phyloP scores from a whole-genome alignment of 2,888 invertebrate genomes.

The Xestia sexstrigata region DNA sequence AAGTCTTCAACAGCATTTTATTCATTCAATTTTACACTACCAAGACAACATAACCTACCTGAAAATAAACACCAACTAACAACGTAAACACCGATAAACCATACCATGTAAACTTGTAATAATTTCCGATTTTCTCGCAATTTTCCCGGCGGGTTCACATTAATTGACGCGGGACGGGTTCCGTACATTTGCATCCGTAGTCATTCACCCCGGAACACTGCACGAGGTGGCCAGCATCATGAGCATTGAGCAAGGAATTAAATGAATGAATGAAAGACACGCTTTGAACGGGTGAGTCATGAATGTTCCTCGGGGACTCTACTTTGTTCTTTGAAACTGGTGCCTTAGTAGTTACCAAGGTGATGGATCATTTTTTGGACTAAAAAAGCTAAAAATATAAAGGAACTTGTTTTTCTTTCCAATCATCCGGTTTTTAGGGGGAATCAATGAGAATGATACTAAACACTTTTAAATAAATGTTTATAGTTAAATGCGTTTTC shows the following conservation, averaged over 20 bases:
- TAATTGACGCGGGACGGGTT: conserved; percentile 77
- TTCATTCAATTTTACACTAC: neutral
- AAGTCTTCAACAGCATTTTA: neutral
- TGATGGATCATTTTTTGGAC: conserved; percentile 3
- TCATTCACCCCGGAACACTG: conserved; percentile 77
- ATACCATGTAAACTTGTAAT: conserved; percentile 40
- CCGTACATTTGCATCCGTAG: conserved; percentile 81
- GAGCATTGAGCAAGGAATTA: conserved; percentile 46
- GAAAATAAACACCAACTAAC: conserved; percentile 31
- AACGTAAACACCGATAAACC: conserved; percentile 32
- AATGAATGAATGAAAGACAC: conserved; percentile 52
- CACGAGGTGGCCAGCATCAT: conserved; percentile 56
- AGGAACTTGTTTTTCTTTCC: neutral
- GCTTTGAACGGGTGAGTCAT: conserved; percentile 46
- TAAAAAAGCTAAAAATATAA: neutral
- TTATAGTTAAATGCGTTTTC: neutral
- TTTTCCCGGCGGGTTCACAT: conserved; percentile 69
- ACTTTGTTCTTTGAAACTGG: conserved; percentile 38
- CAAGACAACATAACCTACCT: neutral
- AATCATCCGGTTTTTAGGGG: neutral
- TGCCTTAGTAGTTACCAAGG: conserved; percentile 21
- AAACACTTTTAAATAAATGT: neutral
- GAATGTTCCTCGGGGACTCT: conserved; percentile 24
- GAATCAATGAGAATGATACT: neutral
- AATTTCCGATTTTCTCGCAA: conserved; percentile 67